Evolutionary conservation across 2,888 invertebrate genomes (phyloP), one percentile per base, ranked within the genome.

Genomic region (Melinopterus prodromus): DNA sequence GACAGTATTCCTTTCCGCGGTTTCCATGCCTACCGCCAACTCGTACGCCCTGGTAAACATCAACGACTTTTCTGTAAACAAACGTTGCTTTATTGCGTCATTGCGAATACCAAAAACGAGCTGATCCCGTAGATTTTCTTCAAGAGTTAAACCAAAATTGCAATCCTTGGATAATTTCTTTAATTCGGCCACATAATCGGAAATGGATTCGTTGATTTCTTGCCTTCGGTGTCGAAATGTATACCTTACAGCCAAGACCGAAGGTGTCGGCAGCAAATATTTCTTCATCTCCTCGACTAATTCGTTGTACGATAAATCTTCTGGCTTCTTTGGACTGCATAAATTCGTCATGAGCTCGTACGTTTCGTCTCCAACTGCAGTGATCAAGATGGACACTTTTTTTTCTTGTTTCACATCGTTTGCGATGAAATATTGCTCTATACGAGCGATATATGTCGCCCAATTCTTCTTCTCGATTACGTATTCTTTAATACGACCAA

Each of bases 341-440:
- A 83, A 70, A 75, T 82, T 79, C 26, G 80, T 69, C 53, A 83
- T 71, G 14, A 80, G 80, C 77, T 82, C 82, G 53, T 82, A 83
- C 35, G 76, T 74, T 35, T 81, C 79, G 9, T 79, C 70, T n/a
- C 81, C 78, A 16, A 82, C 76, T 6, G 72, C 70, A 3, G 78
- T 82, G 71, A 83, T 79, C 6, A 82, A 77, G 14, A 74, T 78
- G 53, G 5, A 26, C 26, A 26, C 26, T 71, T 81, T 82, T 37
- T 78, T 79, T 4, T 76, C 80, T 16, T 81, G 79, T 1, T 78
- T 75, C 6, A 82, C 70, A 38, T 76, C 75, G 75, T 83, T 82
- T 1, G 80, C 79, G 15, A 79, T 70, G 72, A 82, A 83, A 70
- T 80, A 81, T 37, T 83, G 83, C 16, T 83, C 83, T 71, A 83